Evolutionary conservation across 1,140 invertebrate species (phyloP).

Genomic region (Halictus rubicundus): DNA sequence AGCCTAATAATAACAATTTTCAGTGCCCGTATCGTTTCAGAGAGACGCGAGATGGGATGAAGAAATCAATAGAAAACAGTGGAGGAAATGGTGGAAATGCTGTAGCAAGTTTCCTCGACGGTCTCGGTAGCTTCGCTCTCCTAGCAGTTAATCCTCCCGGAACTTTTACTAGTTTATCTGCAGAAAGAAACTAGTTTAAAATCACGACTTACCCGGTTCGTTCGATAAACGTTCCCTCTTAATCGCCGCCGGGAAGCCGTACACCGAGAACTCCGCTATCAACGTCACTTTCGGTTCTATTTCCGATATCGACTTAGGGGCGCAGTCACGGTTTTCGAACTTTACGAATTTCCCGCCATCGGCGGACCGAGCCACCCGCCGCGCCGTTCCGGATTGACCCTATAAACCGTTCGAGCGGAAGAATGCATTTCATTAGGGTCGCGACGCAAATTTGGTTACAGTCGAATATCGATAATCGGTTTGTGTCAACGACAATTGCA

Average conservation of each 20-base stretch:
- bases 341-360: constrained; percentile 29
- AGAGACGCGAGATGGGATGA: too few relatives aligned
- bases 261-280: constrained; percentile 34
- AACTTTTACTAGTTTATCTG: background rate
- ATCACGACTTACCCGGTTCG: constrained; percentile 8
- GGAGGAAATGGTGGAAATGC: too few relatives aligned
- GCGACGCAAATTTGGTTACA: constrained; percentile 14
- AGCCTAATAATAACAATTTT: too few relatives aligned
- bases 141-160: background rate
- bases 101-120: background rate
- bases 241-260: constrained; percentile 27
- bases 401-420: constrained; percentile 42
- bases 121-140: background rate
- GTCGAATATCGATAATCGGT: background rate
- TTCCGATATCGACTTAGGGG: constrained; percentile 30
- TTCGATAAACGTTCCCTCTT: constrained; percentile 16
- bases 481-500: background rate
- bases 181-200: background rate
- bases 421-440: constrained; percentile 47
- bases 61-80: too few relatives aligned
- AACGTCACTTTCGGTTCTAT: constrained; percentile 44
- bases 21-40: too few relatives aligned
- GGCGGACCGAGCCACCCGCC: background rate
- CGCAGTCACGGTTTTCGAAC: constrained; percentile 42
- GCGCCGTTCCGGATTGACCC: constrained; percentile 30